Evolutionary conservation across 2,888 invertebrate species (phyloP), one percentile per base, ranked within the genome.

Genomic region (Drosophila neotestacea): DNA sequence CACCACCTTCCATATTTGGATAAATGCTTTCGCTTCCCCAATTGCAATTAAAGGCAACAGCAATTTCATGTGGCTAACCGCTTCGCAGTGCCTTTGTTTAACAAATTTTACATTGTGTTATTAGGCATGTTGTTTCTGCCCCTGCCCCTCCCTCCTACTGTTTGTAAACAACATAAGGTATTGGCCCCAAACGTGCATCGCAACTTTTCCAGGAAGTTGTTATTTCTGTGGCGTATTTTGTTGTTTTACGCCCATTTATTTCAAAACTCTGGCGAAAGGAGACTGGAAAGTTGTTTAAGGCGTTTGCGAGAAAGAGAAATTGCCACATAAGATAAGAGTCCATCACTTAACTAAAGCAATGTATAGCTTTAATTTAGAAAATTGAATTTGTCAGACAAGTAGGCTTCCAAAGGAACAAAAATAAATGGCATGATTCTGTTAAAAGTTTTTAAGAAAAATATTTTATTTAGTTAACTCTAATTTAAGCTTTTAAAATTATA

Each of bases 121-220:
- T 70, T 13, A 27, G 44, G 44, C 56, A 13, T 50, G 16, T 13
- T 50, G 11, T 39, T 9, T n/a, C 36, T 5, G 10, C 13, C 44
- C 16, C 55, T 22, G 16, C 4, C 11, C 22, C 10, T 1, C 32
- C 3, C 10, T n/a, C n/a, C 3, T n/a, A n/a, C 42, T 10, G 9
- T 54, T 46, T 48, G 61, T 75, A 67, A 77, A 84, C 72, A 77
- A 81, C 74, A 64, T 56, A 52, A 61, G 70, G 60, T 41, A 63
- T 46, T 51, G 39, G 58, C 56, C 56, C 60, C 52, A 69, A 70
- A 74, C 74, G 74, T 75, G 72, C 54, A 68, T 52, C 67, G 41
- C 68, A 77, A 85, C 68, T 77, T 87, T 87, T 87, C 82, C 83
- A 84, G 83, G 83, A 84, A 84, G 79, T 83, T 87, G 73, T 79